Evolutionary conservation across 2,113 vertebrate species (phyloP).

Genomic region (Oreocharis arfaki): DNA sequence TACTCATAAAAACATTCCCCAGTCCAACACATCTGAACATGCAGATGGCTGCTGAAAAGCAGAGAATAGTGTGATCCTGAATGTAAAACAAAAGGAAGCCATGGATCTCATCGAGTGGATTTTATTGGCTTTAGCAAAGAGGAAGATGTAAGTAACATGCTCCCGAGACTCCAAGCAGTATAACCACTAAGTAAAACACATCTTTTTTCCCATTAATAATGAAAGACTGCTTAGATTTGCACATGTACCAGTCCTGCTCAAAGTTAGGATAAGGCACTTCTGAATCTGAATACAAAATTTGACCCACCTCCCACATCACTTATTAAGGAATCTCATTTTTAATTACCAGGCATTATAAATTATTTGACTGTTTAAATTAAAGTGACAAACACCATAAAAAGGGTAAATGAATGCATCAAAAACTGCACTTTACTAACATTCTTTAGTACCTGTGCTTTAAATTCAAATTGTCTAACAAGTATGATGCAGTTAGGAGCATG

Average conservation of each 20-base stretch:
- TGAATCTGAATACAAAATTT: not conserved
- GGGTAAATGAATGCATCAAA: not conserved
- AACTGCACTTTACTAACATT: not conserved
- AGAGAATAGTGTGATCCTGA: not conserved
- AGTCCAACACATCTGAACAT: not conserved
- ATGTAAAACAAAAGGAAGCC: not conserved
- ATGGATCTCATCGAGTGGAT: not conserved
- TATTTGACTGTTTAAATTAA: not conserved
- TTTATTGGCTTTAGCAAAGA: not conserved
- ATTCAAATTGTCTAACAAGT: not conserved
- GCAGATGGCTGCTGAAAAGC: not conserved
- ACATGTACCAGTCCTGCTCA: not conserved
- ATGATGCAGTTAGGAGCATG: fast-evolving
- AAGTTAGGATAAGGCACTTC: not conserved
- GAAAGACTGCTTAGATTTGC: not conserved
- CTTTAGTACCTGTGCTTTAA: not conserved
- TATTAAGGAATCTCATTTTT: not conserved
- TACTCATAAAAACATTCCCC: not conserved
- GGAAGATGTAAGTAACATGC: not conserved
- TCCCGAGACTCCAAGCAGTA: not conserved
- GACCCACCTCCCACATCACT: not conserved
- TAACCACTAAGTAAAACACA: not conserved
- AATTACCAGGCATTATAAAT: not conserved
- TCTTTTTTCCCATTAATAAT: not conserved
- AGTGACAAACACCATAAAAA: not conserved